A percentile compares a stretch with the other conserved stretches of the same genome.
Evolutionary conservation across 2,888 invertebrate genomes (phyloP).

Genomic region (Tinea semifulvella): DNA sequence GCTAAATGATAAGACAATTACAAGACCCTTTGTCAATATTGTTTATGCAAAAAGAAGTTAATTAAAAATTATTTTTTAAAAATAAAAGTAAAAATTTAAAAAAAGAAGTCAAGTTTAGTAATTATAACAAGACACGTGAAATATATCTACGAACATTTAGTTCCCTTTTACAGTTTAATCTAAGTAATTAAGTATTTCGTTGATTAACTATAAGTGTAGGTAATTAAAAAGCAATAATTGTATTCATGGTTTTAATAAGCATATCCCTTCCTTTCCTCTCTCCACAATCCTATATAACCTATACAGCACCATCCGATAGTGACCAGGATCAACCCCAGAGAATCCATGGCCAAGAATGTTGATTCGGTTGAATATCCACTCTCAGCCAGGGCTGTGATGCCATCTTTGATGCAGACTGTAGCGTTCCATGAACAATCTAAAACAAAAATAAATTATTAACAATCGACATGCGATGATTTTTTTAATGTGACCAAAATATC

Average conservation of each 20-base stretch:
- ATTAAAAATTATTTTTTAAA: no score
- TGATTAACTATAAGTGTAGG: no score
- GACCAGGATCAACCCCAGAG: slow-evolving; percentile 35
- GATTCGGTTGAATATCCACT: slow-evolving; percentile 35
- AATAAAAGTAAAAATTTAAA: no score
- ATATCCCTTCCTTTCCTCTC: slow-evolving; percentile 51
- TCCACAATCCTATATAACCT: slow-evolving; percentile 43
- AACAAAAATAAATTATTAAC: no score
- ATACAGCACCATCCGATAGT: slow-evolving; percentile 40
- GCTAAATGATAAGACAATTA: no score
- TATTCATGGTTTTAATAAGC: slow-evolving; percentile 32
- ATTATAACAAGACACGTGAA: no score
- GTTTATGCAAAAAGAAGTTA: no score
- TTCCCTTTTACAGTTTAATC: background rate
- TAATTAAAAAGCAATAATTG: slow-evolving; percentile 2
- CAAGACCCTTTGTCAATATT: no score
- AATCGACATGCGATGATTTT: no score
- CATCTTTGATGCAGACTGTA: slow-evolving; percentile 40
- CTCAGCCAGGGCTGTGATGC: slow-evolving; percentile 38
- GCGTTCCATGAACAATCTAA: slow-evolving; percentile 45
- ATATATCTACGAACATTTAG: no score
- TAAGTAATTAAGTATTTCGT: background rate
- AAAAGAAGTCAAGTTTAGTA: no score
- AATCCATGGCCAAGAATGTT: slow-evolving; percentile 34
- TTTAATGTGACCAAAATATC: no score